Evolutionary conservation across 2,113 vertebrate species (phyloP), one percentile per base, ranked within the genome.

Genomic region (Brevimyrus niger): DNA sequence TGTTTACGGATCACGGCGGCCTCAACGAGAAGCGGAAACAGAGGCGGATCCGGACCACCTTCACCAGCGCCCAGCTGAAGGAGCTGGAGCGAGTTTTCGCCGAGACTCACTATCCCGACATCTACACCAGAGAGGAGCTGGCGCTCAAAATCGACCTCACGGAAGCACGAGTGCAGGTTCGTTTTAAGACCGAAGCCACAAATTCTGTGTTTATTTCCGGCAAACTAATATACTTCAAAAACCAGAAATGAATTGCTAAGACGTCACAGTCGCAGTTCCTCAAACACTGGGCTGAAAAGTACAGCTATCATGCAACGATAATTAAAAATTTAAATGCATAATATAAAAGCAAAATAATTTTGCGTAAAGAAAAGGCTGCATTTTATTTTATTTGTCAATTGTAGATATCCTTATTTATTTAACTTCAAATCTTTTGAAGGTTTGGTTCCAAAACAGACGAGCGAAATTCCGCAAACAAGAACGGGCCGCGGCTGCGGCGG

Each of bases 381-480:
- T 11, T 46, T 84, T 44, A 47, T 47, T 47, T 47, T 8, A 44
- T n/a, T n/a, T n/a, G n/a, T n/a, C 38, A 47, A n/a, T 47, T 84
- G 15, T 23, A 11, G n/a, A 82, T 21, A 82, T 44, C 1, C 8
- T 7, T 82, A 82, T 21, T 84, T 3, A 44, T 84, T 11, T 23
- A 35, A 48, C n/a, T 31, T 55, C 27, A 86, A 86, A 87, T 31
- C 4, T 53, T 35, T 53, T 87, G 6, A 55, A 99, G 98, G 98
- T 99, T 90, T 99, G 98, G 98, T 99, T 99, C 94, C 98, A 99
- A 94, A 99, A 99, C 95, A 96, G 98, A 65, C 97, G 98, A 21
- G 98, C 98, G 90, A 99, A 99, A 88, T 99, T 99, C 90, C 97
- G 98, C 92, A 99, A 99, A 92, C 97, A 98, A 92, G 98, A 99